Evolutionary conservation across 2,797 vertebrate genomes (phyloP).

Genomic region (Moxostoma hubbsi): DNA sequence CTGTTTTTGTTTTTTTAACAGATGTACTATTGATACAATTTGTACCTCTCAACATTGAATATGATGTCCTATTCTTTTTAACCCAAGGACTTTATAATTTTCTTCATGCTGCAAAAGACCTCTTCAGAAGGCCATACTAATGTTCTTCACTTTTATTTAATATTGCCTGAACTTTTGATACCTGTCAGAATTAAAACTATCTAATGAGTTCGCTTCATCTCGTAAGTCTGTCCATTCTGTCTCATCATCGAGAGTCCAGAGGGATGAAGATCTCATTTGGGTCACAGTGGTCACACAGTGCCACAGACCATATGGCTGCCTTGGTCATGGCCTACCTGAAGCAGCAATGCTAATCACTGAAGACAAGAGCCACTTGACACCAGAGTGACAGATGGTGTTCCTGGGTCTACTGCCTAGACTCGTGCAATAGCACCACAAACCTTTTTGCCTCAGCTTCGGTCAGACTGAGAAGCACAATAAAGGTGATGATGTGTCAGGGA

Average conservation of each 20-base stretch:
- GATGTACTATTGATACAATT: constrained; percentile 22
- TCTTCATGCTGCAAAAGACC: constrained; percentile 10
- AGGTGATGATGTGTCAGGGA: constrained; percentile 76
- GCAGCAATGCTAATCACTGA: constrained; percentile 78
- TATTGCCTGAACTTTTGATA: constrained; percentile 15
- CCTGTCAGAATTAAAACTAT: not conserved
- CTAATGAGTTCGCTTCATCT: constrained; percentile 11
- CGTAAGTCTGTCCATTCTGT: constrained; percentile 21
- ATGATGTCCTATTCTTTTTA: constrained; percentile 12
- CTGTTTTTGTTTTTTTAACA: constrained; percentile 13
- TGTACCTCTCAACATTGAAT: constrained; percentile 20
- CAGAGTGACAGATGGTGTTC: constrained; percentile 69
- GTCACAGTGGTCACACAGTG: constrained; percentile 46
- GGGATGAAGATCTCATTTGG: constrained; percentile 49
- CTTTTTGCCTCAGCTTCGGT: constrained; percentile 36
- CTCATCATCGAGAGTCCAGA: constrained; percentile 33
- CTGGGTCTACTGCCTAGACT: constrained; percentile 53
- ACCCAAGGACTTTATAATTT: constrained; percentile 26
- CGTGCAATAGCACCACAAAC: constrained; percentile 41
- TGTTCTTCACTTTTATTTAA: constrained; percentile 9
- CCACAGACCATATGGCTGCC: constrained; percentile 64
- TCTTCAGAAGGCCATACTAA: constrained; percentile 14
- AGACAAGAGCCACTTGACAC: constrained; percentile 83
- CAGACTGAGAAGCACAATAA: constrained; percentile 74
- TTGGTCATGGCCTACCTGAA: constrained; percentile 74